Evolutionary conservation across 2,888 invertebrate species (phyloP).

Genomic region (Trissolcus japonicus): DNA sequence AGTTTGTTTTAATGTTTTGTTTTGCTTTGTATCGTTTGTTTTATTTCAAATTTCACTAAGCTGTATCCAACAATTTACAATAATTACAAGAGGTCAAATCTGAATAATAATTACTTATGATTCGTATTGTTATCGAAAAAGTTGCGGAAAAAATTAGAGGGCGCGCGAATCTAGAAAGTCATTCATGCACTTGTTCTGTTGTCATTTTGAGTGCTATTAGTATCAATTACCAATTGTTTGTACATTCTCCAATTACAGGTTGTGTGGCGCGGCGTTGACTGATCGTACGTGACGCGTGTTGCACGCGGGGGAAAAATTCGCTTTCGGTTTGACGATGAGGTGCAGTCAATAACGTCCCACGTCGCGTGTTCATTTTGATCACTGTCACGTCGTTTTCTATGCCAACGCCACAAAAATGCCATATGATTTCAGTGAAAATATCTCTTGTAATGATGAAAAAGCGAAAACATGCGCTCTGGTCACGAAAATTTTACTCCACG

Average conservation of each 20-base stretch:
- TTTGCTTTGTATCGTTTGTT: no score
- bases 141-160: background rate
- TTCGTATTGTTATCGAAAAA: no score
- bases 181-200: constrained; percentile 15
- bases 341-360: constrained; percentile 20
- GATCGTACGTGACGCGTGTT: constrained; percentile 42
- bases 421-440: constrained; percentile 30
- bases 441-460: no score
- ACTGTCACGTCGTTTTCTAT: constrained; percentile 30
- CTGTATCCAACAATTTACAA: no score
- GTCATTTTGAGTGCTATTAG: constrained; percentile 42
- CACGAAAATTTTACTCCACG: no score
- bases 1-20: no score
- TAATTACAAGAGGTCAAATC: no score
- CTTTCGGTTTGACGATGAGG: constrained; percentile 38
- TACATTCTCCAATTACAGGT: constrained; percentile 45
- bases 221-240: constrained; percentile 46
- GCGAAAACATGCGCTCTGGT: no score
- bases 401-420: constrained; percentile 23
- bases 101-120: no score
- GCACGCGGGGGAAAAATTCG: constrained; percentile 38
- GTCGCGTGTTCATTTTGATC: constrained; percentile 12
- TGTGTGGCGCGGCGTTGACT: constrained; percentile 21
- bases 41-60: no score
- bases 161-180: constrained; percentile 26